Conservation (phyloP, 64 coral and sea anemone species). For the Montipora cactus region DNA sequence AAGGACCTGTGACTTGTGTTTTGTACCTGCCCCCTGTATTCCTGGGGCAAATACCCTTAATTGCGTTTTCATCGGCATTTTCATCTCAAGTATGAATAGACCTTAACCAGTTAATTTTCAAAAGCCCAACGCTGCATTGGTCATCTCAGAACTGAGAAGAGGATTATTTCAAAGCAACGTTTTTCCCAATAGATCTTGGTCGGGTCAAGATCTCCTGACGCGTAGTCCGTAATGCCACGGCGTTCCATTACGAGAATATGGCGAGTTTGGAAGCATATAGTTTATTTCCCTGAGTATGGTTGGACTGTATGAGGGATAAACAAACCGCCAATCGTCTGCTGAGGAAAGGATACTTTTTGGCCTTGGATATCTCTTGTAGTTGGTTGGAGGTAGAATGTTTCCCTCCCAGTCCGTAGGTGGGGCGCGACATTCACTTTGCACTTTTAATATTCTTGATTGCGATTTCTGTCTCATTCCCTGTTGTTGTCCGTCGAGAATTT, state of each 20-base stretch:
- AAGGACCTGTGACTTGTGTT: too few species aligned
- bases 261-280: slow-evolving; percentile 4
- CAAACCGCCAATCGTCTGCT: background rate
- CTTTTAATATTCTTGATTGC: slow-evolving; percentile 54
- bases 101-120: too few species aligned
- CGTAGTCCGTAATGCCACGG: slow-evolving; percentile 61
- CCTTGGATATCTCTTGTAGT: slow-evolving; percentile 59
- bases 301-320: slow-evolving; percentile 16
- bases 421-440: slow-evolving; percentile 83
- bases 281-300: background rate
- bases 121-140: too few species aligned
- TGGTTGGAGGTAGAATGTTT: slow-evolving; percentile 67
- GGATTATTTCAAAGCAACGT: too few species aligned
- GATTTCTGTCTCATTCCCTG: slow-evolving; percentile 13
- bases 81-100: too few species aligned
- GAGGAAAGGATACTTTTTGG: background rate
- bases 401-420: slow-evolving; percentile 86
- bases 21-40: too few species aligned
- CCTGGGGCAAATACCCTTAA: too few species aligned
- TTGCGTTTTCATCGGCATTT: too few species aligned
- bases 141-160: too few species aligned
- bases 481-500: slow-evolving; percentile 63
- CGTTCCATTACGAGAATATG: slow-evolving; percentile 24
- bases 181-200: background rate
- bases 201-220: background rate